These are phyloP conservation scores for Atherinosoma microstoma DNA, from an alignment of 2,797 vertebrate species.

Conservation along the genomic window DNA sequence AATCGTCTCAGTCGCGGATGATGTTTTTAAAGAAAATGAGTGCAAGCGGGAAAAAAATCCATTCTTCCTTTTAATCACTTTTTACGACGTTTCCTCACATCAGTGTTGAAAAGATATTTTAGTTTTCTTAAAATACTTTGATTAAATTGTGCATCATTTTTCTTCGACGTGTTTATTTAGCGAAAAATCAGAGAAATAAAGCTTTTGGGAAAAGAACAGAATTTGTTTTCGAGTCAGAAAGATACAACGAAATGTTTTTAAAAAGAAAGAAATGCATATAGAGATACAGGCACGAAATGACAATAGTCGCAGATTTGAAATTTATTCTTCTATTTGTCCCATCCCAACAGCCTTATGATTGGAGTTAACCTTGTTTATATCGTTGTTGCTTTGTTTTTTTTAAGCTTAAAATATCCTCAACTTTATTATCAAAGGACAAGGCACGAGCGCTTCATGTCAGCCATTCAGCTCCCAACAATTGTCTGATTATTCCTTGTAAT, in stretches of 20 bases:
- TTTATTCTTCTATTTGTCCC: conserved; percentile 9
- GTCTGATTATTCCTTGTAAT: conserved; percentile 21
- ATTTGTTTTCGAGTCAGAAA: conserved; percentile 27
- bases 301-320: conserved; percentile 53
- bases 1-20: conserved; percentile 6
- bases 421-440: conserved; percentile 36
- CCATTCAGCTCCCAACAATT: conserved; percentile 27
- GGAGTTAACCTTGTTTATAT: conserved; percentile 9
- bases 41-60: neutral
- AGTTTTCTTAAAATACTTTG: neutral
- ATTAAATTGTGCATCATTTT: neutral
- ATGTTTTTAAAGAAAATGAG: neutral
- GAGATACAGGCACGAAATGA: conserved; percentile 30
- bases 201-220: neutral
- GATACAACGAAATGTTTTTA: neutral
- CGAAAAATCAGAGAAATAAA: neutral
- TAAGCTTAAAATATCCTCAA: conserved; percentile 3
- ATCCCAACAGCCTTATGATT: conserved; percentile 16
- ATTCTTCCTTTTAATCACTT: neutral
- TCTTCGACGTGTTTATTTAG: neutral
- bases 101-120: neutral
- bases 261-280: neutral
- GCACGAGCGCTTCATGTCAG: conserved; percentile 19
- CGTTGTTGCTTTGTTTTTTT: neutral
- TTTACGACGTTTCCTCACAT: too few species aligned